Percentiles rank a stretch among this genome's conserved stretches.
Evolutionary conservation across 1,140 invertebrate genomes (phyloP).

Genomic region (Brachionus angularis): DNA sequence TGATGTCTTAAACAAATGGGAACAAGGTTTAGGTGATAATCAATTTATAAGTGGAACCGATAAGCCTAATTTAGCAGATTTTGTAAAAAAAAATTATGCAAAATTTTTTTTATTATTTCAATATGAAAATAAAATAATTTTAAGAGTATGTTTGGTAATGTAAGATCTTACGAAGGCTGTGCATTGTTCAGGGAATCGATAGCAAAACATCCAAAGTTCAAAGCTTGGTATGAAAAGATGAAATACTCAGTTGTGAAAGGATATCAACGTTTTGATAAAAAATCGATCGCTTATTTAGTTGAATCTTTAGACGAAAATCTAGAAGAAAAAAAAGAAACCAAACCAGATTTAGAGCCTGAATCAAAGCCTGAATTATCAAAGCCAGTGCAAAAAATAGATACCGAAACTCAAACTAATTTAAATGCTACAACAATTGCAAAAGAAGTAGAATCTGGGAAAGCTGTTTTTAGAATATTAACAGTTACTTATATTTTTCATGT

Average conservation of each 20-base stretch:
- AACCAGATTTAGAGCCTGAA: background rate
- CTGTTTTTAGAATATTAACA: background rate
- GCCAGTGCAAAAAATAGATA: too few relatives aligned
- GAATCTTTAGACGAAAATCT: background rate
- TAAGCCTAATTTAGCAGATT: constrained; percentile 18
- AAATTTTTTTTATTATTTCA: background rate
- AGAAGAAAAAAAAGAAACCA: background rate
- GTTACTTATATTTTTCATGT: constrained; percentile 13
- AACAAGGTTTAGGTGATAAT: constrained; percentile 8
- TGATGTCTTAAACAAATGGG: background rate
- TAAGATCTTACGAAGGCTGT: constrained; percentile 23
- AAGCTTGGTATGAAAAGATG: constrained; percentile 30
- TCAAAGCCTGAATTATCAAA: background rate
- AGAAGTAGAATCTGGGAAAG: background rate
- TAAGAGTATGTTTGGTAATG: constrained; percentile 41
- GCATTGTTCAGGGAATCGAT: constrained; percentile 22
- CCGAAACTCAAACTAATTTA: too few relatives aligned
- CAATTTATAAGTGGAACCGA: constrained; percentile 3
- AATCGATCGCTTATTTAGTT: background rate
- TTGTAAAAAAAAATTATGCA: constrained; percentile 6
- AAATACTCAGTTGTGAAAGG: background rate
- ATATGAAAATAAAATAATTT: background rate
- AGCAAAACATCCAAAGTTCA: constrained; percentile 32
- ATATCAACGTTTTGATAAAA: background rate
- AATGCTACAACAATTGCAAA: too few relatives aligned